Base-by-base conservation (phyloP, 2,113 vertebrate genomes). In the Gnathonemus echidnorhynchus region DNA sequence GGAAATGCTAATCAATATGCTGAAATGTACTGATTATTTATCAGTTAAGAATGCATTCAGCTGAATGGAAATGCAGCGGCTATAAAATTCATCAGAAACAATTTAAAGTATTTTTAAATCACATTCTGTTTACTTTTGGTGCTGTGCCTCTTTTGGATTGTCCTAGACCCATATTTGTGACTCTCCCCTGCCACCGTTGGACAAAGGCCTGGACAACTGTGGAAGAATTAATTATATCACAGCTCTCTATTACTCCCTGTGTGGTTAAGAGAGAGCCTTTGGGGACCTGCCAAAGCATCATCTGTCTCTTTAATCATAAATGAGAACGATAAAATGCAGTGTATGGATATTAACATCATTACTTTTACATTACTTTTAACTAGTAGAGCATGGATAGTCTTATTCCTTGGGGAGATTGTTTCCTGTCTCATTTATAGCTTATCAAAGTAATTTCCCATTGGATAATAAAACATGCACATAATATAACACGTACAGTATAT, bases 241-340 rank as follows among this genome's bases (percentile, higher is more conserved):
- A 52, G 86, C 27, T 31, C 48, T 24, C 46, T 48, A 89, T 49
- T 31, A 80, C 46, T 89, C 45, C 24, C 42, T 53, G 62, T 70
- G 62, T 70, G 62, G 62, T 66, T 66, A 84, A 84, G 27, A 66
- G 56, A n/a, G n/a, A 27, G n/a, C 45, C 62, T 39, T 62, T 45
- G n/a, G 66, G 88, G 19, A 74, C 77, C n/a, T 35, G 66, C 66
- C 88, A 89, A 89, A 89, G 45, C 11, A 13, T 21, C 48, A 48
- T 77, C 88, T 80, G 49, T 48, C 70, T 83, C 70, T 49, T 52
- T 80, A 83, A 89, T 89, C n/a, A 89, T 46, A 77, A 77, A n/a
- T 42, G 88, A 80, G 66, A 89, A 53, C 0, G 46, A 39, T 83
- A 48, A n/a, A 74, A 35, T 27, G 45, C 46, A 77, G 24, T 42